Evolutionary conservation across 2,888 invertebrate species (phyloP).

Genomic region (Odontomyia ornata): DNA sequence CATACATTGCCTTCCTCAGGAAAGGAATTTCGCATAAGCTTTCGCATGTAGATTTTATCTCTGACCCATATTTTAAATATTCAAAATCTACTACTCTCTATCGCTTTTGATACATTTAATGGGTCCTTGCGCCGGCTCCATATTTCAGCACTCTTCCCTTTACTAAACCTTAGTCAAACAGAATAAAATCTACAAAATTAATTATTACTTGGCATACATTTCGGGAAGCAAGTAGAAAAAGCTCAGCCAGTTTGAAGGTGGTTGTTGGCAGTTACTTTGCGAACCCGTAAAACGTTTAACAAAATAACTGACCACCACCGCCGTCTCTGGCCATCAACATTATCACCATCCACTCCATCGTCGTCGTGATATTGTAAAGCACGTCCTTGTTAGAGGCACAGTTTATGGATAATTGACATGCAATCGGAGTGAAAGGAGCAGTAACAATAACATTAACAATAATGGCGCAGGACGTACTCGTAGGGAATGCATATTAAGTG

Average conservation of each 20-base stretch:
- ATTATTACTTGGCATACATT: slow-evolving; percentile 23
- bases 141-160: too few species aligned
- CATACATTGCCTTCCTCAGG: too few species aligned
- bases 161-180: neutral
- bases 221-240: neutral
- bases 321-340: neutral
- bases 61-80: too few species aligned
- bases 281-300: slow-evolving; percentile 37
- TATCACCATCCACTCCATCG: too few species aligned
- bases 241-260: neutral
- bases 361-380: slow-evolving; percentile 10
- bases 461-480: slow-evolving; percentile 36
- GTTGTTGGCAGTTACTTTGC: slow-evolving; percentile 31
- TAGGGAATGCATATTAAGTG: slow-evolving; percentile 39
- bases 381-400: slow-evolving; percentile 32
- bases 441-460: slow-evolving; percentile 19
- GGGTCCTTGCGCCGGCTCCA: too few species aligned
- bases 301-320: slow-evolving; percentile 33
- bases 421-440: slow-evolving; percentile 31
- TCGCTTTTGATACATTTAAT: too few species aligned
- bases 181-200: slow-evolving; percentile 12
- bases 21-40: too few species aligned
- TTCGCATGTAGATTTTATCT: too few species aligned
- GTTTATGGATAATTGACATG: slow-evolving; percentile 45
- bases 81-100: too few species aligned